Conservation (phyloP, 2,113 vertebrate genomes). For the Archocentrus centrarchus region DNA sequence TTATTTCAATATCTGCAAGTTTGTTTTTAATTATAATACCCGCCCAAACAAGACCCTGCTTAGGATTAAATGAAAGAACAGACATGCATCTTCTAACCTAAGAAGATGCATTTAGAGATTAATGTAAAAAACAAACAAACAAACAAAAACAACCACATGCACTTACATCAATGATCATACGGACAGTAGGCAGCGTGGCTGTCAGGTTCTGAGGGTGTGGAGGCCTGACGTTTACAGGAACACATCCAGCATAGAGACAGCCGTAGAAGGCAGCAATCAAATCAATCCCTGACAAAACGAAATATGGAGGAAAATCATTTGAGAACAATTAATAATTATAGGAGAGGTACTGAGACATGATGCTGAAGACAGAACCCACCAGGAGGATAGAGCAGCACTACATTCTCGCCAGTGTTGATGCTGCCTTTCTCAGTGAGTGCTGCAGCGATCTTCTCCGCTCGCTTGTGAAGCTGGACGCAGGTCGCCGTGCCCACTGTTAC, state of each 20-base stretch:
- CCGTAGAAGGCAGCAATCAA: conserved; percentile 95
- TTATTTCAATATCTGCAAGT: neutral
- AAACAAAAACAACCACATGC: neutral
- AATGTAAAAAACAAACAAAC: neutral
- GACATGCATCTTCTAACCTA: neutral
- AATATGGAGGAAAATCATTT: neutral
- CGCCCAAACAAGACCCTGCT: neutral
- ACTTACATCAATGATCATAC: conserved; percentile 98
- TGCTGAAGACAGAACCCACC: conserved; percentile 76
- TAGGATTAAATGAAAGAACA: neutral
- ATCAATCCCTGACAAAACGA: conserved; percentile 87
- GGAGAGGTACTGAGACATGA: neutral
- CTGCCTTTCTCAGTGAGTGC: conserved; percentile 94
- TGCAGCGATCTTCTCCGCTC: conserved; percentile 93
- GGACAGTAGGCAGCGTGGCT: conserved; percentile 94
- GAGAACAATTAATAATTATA: neutral
- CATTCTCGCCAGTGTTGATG: conserved; percentile 97
- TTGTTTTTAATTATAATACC: neutral
- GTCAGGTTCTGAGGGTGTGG: conserved; percentile 97
- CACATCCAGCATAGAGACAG: conserved; percentile 93
- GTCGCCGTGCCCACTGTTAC: conserved; percentile 91
- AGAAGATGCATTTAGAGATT: neutral
- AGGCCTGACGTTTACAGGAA: conserved; percentile 95
- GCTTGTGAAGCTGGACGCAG: conserved; percentile 95
- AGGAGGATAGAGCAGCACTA: conserved; percentile 96